These are phyloP conservation scores for Ceratina calcarata DNA, from an alignment of 1,140 invertebrate species.

Conservation along the genomic window DNA sequence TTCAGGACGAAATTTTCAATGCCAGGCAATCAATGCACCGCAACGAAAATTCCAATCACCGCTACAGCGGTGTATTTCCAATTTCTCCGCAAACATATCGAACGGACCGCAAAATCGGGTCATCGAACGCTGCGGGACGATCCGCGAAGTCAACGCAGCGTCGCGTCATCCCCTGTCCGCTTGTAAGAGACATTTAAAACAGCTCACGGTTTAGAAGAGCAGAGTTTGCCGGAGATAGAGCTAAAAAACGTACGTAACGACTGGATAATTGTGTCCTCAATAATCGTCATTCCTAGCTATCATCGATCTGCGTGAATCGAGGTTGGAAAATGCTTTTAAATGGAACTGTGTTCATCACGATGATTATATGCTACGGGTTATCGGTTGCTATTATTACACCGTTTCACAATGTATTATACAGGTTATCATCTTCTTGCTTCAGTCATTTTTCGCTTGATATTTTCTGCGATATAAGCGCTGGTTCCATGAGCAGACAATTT, in stretches of 20 bases:
- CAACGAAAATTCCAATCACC: constrained; percentile 27
- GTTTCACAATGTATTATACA: too few relatives aligned
- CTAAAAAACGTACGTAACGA: not conserved
- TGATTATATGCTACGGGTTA: too few relatives aligned
- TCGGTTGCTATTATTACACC: too few relatives aligned
- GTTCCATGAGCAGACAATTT: not conserved
- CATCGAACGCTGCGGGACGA: constrained; percentile 9
- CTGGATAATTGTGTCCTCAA: not conserved
- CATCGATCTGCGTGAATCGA: not conserved
- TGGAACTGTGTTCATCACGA: too few relatives aligned
- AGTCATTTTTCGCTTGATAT: not conserved
- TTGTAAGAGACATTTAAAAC: too few relatives aligned
- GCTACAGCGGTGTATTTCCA: constrained; percentile 20
- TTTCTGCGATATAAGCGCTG: not conserved
- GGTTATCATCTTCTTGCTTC: too few relatives aligned
- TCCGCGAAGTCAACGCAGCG: not conserved
- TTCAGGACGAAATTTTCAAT: constrained; percentile 17
- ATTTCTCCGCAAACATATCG: constrained; percentile 20
- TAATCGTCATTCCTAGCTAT: not conserved
- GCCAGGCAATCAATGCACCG: constrained; percentile 7
- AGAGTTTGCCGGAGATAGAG: not conserved
- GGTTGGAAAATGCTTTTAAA: not conserved
- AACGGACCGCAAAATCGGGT: constrained; percentile 16
- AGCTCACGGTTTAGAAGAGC: not conserved
- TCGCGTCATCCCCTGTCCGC: not conserved